These are phyloP conservation scores for Lucilia sericata DNA, from an alignment of 1,140 invertebrate genomes.

Conservation along the genomic window DNA sequence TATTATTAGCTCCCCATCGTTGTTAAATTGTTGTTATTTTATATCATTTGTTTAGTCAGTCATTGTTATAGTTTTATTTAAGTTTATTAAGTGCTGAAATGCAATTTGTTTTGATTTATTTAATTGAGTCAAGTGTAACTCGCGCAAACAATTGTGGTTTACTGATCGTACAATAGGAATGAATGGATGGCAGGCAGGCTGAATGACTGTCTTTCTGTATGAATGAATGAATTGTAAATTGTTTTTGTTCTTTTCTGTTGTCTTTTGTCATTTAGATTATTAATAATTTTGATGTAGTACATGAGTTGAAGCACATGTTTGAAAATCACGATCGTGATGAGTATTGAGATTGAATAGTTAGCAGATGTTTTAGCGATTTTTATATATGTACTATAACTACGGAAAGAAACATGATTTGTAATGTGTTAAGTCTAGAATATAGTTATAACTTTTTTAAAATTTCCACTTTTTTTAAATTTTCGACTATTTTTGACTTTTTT, in stretches of 20 bases:
- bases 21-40: background rate
- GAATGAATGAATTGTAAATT: background rate
- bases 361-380: too few species aligned
- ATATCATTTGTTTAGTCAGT: background rate
- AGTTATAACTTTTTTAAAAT: too few species aligned
- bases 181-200: background rate
- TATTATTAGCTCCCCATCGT: background rate
- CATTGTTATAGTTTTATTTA: slow-evolving; percentile 9
- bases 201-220: background rate
- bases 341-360: too few species aligned
- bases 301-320: background rate
- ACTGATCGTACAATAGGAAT: background rate
- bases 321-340: too few species aligned
- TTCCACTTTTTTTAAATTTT: too few species aligned
- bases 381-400: too few species aligned
- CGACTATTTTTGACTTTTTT: too few species aligned
- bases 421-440: too few species aligned
- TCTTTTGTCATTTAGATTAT: too few species aligned
- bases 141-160: background rate
- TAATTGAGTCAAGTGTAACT: slow-evolving; percentile 38
- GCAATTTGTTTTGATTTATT: slow-evolving; percentile 43
- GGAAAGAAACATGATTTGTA: too few species aligned
- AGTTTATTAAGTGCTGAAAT: slow-evolving; percentile 37
- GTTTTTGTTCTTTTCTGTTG: too few species aligned
- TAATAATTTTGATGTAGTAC: too few species aligned